Evolutionary conservation across 2,113 vertebrate species (phyloP).

Genomic region (Anseranas semipalmata): DNA sequence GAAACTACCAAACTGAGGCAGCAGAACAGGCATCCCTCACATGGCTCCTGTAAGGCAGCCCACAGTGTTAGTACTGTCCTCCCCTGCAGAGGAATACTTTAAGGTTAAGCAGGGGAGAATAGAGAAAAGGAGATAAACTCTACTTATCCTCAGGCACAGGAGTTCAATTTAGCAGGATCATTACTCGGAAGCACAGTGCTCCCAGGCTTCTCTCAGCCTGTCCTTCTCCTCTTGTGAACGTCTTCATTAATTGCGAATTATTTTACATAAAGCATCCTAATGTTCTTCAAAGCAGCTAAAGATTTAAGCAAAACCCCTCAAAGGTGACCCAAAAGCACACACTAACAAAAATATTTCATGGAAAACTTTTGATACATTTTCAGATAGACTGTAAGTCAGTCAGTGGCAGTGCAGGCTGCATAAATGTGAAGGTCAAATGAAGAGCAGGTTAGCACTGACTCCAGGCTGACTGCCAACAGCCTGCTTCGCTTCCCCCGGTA

Average conservation of each 20-base stretch:
- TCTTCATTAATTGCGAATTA: neutral
- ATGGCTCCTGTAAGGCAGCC: neutral
- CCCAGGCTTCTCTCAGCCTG: neutral
- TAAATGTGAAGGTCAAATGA: neutral
- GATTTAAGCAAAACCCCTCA: neutral
- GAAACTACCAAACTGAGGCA: neutral
- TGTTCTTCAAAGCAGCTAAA: neutral
- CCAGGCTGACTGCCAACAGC: neutral
- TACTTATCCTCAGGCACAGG: conserved; percentile 34
- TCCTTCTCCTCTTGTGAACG: neutral
- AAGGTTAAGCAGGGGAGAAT: conserved; percentile 35
- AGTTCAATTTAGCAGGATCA: neutral
- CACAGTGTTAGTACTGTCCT: neutral
- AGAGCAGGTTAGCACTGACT: conserved; percentile 17
- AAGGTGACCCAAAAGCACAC: neutral
- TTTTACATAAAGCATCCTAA: neutral
- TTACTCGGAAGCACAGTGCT: neutral
- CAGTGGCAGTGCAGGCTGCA: neutral
- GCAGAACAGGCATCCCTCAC: accelerated
- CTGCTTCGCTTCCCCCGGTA: neutral
- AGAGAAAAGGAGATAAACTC: conserved; percentile 48
- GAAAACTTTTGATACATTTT: neutral
- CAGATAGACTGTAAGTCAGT: neutral
- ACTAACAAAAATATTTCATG: neutral
- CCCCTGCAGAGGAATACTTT: neutral